These are phyloP conservation scores for Megaceryle torquata DNA, from an alignment of 2,113 vertebrate species.

Conservation along the genomic window DNA sequence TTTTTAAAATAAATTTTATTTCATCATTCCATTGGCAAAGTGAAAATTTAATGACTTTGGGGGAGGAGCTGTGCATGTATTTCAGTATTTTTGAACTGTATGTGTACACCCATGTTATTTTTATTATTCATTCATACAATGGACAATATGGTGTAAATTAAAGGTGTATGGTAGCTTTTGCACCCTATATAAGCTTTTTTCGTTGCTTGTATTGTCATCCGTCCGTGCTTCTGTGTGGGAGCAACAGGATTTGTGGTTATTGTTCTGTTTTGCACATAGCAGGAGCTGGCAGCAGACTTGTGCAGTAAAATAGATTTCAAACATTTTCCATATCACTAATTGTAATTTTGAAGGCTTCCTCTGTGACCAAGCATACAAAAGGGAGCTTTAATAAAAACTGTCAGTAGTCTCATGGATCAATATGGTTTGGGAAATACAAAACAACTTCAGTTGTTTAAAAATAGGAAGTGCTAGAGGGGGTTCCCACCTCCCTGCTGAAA, in stretches of 20 bases:
- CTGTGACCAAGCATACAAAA: constrained; percentile 61
- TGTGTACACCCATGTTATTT: neutral
- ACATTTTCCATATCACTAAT: constrained; percentile 62
- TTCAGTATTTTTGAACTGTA: neutral
- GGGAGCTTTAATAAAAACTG: constrained; percentile 68
- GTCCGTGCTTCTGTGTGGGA: neutral
- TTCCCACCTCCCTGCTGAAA: constrained; percentile 49
- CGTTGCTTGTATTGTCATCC: neutral
- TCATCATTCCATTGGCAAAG: neutral
- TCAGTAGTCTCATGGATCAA: constrained; percentile 72
- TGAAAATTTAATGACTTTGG: neutral
- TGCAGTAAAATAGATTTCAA: constrained; percentile 56
- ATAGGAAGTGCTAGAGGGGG: constrained; percentile 70
- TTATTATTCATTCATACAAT: neutral
- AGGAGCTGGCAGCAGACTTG: constrained; percentile 42
- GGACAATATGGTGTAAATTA: neutral
- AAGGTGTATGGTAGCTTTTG: neutral
- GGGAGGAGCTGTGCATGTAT: neutral
- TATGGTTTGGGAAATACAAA: constrained; percentile 71
- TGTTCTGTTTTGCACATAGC: constrained; percentile 49
- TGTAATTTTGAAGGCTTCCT: constrained; percentile 67
- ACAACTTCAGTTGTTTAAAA: constrained; percentile 74
- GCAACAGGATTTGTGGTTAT: neutral
- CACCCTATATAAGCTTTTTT: neutral
- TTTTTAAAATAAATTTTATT: neutral